These are phyloP conservation scores for Chionomys nivalis DNA, from an alignment of 2,113 vertebrate genomes.

Conservation along the genomic window DNA sequence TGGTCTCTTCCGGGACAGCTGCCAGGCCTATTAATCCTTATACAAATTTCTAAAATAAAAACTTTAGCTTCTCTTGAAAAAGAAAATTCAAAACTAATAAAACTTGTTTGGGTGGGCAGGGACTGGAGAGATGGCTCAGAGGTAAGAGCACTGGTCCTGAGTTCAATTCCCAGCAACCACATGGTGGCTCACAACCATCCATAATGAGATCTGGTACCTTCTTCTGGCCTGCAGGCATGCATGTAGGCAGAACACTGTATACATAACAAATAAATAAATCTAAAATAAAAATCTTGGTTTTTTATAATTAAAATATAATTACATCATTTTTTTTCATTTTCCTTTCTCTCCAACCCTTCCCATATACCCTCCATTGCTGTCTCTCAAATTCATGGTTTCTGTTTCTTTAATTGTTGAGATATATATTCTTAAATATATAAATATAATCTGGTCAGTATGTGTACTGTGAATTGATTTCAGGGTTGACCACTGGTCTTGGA, in stretches of 20 bases:
- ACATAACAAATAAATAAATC: too few relatives aligned
- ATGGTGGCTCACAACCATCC: too few relatives aligned
- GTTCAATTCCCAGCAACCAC: too few relatives aligned
- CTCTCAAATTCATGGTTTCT: background rate
- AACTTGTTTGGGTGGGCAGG: too few relatives aligned
- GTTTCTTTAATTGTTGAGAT: background rate
- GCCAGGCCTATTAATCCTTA: background rate
- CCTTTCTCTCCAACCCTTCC: background rate
- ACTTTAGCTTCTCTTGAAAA: conserved; percentile 22
- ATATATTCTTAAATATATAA: background rate
- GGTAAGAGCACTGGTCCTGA: too few relatives aligned
- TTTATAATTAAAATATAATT: background rate
- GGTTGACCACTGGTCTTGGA: background rate
- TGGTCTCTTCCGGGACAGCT: background rate
- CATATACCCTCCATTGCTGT: background rate
- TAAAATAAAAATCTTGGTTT: too few relatives aligned
- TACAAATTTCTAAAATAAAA: conserved; percentile 24
- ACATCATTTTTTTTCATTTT: background rate
- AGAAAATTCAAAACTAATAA: conserved; percentile 34
- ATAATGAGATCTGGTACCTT: too few relatives aligned
- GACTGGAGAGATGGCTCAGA: too few relatives aligned
- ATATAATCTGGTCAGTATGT: background rate
- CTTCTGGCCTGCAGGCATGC: too few relatives aligned
- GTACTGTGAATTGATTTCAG: background rate
- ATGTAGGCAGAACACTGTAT: too few relatives aligned